phyloP scores from a whole-genome alignment of 2,113 vertebrate species.

The Artemisiospiza belli region DNA sequence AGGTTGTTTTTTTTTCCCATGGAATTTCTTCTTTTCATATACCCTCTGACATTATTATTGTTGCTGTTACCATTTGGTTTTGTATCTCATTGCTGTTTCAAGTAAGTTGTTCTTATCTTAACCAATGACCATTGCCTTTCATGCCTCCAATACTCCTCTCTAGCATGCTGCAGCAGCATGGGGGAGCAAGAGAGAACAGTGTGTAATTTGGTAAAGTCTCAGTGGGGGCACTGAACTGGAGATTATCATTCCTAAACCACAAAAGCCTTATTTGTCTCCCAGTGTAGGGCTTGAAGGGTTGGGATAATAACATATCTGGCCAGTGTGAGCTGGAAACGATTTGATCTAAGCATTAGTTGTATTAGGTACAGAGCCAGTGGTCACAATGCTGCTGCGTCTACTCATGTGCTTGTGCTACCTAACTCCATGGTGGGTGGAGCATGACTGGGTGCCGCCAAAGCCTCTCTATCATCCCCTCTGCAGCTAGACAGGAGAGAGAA shows the following conservation, averaged over 20 bases:
- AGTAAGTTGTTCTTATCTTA: background rate
- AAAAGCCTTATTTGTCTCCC: background rate
- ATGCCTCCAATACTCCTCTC: background rate
- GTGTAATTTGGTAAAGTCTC: background rate
- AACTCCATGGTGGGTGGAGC: background rate
- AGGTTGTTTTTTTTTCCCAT: rapidly evolving
- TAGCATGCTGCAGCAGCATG: background rate
- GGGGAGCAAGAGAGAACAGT: background rate
- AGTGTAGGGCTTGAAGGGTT: background rate
- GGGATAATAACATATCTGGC: no score
- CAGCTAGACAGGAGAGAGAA: background rate
- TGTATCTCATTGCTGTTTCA: background rate
- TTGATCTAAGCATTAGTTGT: background rate
- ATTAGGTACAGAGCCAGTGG: background rate
- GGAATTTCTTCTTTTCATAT: background rate
- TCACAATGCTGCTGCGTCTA: background rate
- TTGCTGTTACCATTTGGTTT: background rate
- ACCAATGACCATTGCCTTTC: background rate
- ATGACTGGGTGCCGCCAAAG: background rate
- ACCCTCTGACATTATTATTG: background rate
- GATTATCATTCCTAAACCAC: background rate
- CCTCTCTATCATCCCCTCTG: background rate
- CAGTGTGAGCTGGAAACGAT: background rate
- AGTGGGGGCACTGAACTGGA: background rate
- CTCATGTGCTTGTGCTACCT: background rate